phyloP scores from a whole-genome alignment of 2,888 invertebrate species.

The Caenorhabditis sp. region DNA sequence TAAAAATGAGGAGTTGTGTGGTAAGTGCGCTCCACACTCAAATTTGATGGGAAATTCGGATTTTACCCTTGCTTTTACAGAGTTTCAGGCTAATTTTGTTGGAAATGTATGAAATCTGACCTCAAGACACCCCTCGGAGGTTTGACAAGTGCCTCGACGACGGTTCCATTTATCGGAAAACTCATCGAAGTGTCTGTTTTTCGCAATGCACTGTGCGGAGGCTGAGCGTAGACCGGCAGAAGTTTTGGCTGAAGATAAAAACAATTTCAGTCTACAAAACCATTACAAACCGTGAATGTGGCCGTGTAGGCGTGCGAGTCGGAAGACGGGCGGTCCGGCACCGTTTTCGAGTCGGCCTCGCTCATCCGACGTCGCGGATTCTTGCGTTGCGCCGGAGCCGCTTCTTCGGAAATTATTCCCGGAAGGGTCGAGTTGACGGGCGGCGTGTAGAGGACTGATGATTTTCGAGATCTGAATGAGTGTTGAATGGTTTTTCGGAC shows the following conservation, averaged over 20 bases:
- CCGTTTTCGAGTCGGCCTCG: slow-evolving; percentile 24
- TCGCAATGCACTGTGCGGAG: slow-evolving; percentile 62
- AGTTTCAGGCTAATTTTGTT: too few relatives aligned
- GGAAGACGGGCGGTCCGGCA: slow-evolving; percentile 36
- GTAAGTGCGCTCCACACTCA: not conserved
- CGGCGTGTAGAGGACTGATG: slow-evolving; percentile 56
- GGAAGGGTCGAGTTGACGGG: slow-evolving; percentile 54
- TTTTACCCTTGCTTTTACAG: too few relatives aligned
- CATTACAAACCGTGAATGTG: slow-evolving; percentile 4
- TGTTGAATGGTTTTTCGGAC: not conserved
- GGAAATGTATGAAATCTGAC: too few relatives aligned
- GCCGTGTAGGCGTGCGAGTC: too few relatives aligned
- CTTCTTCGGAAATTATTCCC: slow-evolving; percentile 56
- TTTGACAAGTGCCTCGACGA: slow-evolving; percentile 20
- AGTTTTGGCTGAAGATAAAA: slow-evolving; percentile 33
- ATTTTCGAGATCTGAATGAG: slow-evolving; percentile 52
- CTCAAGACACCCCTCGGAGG: slow-evolving; percentile 47
- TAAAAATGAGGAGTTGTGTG: not conserved
- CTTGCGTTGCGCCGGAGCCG: slow-evolving; percentile 8
- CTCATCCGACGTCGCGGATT: slow-evolving; percentile 14
- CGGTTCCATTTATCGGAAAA: slow-evolving; percentile 60
- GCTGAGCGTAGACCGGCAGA: slow-evolving; percentile 40
- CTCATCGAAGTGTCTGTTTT: slow-evolving; percentile 68
- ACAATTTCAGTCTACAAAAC: not conserved
- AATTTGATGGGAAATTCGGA: too few relatives aligned